Conservation (phyloP, 2,888 invertebrate genomes). For the Calameuta filiformis region DNA sequence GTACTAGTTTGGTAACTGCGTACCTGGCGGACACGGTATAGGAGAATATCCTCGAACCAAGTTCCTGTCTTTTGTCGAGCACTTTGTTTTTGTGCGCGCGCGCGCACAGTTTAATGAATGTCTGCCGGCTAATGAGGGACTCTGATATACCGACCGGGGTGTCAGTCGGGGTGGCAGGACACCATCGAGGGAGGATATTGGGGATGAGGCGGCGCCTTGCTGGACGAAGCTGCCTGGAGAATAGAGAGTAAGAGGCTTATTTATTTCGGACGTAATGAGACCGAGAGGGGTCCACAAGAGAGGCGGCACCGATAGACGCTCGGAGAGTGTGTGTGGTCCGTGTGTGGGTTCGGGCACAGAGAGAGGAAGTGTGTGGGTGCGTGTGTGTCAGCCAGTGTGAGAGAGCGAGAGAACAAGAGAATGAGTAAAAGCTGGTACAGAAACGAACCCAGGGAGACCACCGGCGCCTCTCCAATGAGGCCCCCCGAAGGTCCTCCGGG, state of each 20-base stretch:
- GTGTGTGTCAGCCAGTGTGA: too few relatives aligned
- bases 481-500: not conserved
- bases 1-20: not conserved
- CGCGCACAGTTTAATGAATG: slow-evolving; percentile 41
- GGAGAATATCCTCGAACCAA: not conserved
- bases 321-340: slow-evolving; percentile 11
- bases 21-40: not conserved
- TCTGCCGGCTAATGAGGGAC: slow-evolving; percentile 43
- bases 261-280: slow-evolving; percentile 35
- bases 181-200: slow-evolving; percentile 26
- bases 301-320: slow-evolving; percentile 2
- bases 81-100: slow-evolving; percentile 35
- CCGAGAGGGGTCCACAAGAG: slow-evolving; percentile 17
- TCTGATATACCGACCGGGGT: slow-evolving; percentile 41
- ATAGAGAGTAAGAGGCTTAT: slow-evolving; percentile 26
- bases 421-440: not conserved
- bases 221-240: slow-evolving; percentile 28
- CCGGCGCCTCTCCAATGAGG: slow-evolving; percentile 7
- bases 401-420: slow-evolving; percentile 6
- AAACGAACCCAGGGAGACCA: not conserved
- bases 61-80: slow-evolving; percentile 5
- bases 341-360: slow-evolving; percentile 25
- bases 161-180: slow-evolving; percentile 37
- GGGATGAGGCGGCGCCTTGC: slow-evolving; percentile 23
- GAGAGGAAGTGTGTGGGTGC: not conserved